Conservation (phyloP, 2,797 vertebrate species). For the Phyllotis vaccarum region DNA sequence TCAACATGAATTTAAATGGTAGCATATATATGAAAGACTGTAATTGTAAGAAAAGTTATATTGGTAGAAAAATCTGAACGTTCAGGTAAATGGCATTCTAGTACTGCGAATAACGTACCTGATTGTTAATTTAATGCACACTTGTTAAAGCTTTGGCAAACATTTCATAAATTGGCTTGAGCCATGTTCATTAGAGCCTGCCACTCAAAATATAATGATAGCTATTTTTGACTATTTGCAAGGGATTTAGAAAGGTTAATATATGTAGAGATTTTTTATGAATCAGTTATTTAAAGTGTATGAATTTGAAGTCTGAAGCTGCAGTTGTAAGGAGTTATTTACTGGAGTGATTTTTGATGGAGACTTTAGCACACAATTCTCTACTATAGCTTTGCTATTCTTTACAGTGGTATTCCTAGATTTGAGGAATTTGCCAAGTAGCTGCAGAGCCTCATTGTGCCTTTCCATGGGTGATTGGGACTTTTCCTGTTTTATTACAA, state of each 20-base stretch:
- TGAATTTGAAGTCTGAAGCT: background rate
- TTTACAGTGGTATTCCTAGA: conserved; percentile 37
- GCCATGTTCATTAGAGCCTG: conserved; percentile 32
- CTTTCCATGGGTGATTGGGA: background rate
- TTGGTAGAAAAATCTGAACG: conserved; percentile 13
- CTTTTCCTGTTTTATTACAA: background rate
- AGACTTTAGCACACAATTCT: background rate
- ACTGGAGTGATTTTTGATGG: conserved; percentile 6
- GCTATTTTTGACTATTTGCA: conserved; percentile 59
- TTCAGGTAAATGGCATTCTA: background rate
- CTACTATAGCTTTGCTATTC: conserved; percentile 34
- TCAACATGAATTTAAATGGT: background rate
- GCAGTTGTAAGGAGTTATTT: conserved; percentile 6
- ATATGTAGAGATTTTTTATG: conserved; percentile 40
- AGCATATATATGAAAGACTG: background rate
- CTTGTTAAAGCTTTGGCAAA: conserved; percentile 53
- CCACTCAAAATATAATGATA: conserved; percentile 59
- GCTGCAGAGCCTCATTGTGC: background rate
- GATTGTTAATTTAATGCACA: conserved; percentile 50
- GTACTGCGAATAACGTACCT: background rate
- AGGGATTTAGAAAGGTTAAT: conserved; percentile 54
- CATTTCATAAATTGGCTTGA: background rate
- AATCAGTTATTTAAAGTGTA: conserved; percentile 42
- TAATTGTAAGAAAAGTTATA: conserved; percentile 9
- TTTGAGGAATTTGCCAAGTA: conserved; percentile 27